Evolutionary conservation across 1,140 invertebrate genomes (phyloP), one percentile per base, ranked within the genome.

Genomic region (Coelopa frigida): DNA sequence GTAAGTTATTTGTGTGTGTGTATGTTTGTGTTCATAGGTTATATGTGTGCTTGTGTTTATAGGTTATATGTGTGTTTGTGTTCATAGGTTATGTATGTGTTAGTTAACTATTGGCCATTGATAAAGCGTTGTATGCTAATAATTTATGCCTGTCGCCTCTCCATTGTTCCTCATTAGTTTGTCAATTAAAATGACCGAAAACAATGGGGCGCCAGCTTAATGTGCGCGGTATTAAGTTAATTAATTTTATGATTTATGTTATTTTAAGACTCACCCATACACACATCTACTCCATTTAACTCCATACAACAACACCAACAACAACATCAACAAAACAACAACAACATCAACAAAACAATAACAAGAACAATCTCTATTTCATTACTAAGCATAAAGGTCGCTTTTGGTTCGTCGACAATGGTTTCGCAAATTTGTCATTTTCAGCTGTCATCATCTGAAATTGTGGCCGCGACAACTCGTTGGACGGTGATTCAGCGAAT

Each of bases 241-340:
- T 44, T 44, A 44, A 44, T 44, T 44, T 44, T 23, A 44, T 36
- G 43, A 44, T 44, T 44, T 44, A 44, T 44, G 43, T n/a, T n/a
- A n/a, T n/a, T n/a, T n/a, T n/a, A n/a, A n/a, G n/a, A n/a, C n/a
- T n/a, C n/a, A n/a, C n/a, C n/a, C n/a, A n/a, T n/a, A n/a, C n/a
- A n/a, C n/a, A n/a, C n/a, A n/a, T n/a, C n/a, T n/a, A n/a, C n/a
- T n/a, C n/a, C n/a, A n/a, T n/a, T n/a, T n/a, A n/a, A n/a, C n/a
- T n/a, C n/a, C n/a, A n/a, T n/a, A n/a, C n/a, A n/a, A n/a, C n/a
- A n/a, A n/a, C n/a, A n/a, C n/a, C n/a, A n/a, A n/a, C n/a, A n/a
- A n/a, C n/a, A n/a, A n/a, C n/a, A n/a, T n/a, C n/a, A n/a, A n/a
- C n/a, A n/a, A n/a, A n/a, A n/a, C n/a, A n/a, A n/a, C n/a, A n/a